Evolutionary conservation across 2,113 vertebrate species (phyloP).

Genomic region (Poeciliopsis prolifica): DNA sequence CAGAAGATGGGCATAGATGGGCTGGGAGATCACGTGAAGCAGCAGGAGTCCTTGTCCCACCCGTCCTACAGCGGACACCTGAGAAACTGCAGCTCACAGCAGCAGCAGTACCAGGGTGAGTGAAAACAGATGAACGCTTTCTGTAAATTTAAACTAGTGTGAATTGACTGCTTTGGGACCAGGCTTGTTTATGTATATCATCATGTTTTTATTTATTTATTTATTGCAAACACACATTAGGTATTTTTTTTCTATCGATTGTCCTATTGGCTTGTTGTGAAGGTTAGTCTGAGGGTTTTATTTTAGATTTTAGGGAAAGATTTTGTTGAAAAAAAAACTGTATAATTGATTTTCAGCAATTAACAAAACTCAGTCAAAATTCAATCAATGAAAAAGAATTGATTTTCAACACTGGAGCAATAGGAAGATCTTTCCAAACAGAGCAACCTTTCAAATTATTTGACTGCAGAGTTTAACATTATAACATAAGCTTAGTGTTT

Average conservation of each 20-base stretch:
- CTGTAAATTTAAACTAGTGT: background rate
- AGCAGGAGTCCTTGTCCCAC: constrained; percentile 39
- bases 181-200: background rate
- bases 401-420: background rate
- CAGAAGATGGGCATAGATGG: constrained; percentile 64
- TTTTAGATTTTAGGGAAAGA: constrained; percentile 7
- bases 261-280: background rate
- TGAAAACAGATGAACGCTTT: background rate
- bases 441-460: background rate
- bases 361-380: no score
- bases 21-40: constrained; percentile 53
- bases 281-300: background rate
- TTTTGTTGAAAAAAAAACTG: no score
- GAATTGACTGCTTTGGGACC: background rate
- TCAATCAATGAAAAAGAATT: background rate
- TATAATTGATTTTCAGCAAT: background rate
- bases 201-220: constrained; percentile 8
- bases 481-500: background rate
- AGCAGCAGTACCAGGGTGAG: constrained; percentile 75
- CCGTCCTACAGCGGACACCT: constrained; percentile 64
- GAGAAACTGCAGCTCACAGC: constrained; percentile 43
- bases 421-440: no score
- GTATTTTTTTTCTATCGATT: background rate
- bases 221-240: background rate
- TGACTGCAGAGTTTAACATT: background rate